phyloP scores from a whole-genome alignment of 2,797 vertebrate genomes.

The Garrulus glandarius region DNA sequence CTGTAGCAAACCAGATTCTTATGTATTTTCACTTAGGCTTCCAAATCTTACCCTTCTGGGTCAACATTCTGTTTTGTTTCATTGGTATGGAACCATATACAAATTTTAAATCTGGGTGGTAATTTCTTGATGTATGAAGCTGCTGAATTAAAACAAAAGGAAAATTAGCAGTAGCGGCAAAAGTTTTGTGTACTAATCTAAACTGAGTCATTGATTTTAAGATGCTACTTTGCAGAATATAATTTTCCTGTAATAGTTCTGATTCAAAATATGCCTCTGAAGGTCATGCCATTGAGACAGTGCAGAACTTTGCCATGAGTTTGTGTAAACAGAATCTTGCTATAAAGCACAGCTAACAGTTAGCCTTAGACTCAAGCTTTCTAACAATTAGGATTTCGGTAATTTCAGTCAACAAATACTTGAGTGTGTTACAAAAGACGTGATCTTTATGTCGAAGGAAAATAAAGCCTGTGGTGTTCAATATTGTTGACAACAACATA shows the following conservation, averaged over 20 bases:
- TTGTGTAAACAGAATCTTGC: neutral
- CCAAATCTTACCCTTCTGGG: neutral
- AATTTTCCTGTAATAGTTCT: neutral
- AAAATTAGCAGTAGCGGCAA: neutral
- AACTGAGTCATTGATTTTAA: neutral
- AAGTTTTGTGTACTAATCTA: neutral
- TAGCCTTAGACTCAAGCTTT: neutral
- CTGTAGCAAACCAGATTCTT: neutral
- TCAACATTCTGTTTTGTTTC: neutral
- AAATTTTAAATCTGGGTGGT: neutral
- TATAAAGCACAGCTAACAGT: neutral
- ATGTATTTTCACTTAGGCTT: fast-evolving
- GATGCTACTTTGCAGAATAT: neutral
- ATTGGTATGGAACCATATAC: neutral
- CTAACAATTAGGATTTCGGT: neutral
- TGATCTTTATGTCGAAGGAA: neutral
- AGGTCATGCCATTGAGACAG: neutral
- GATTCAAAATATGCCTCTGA: neutral
- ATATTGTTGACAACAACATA: neutral
- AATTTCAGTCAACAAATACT: neutral
- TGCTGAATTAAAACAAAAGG: neutral
- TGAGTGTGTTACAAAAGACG: neutral
- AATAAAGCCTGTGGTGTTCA: neutral
- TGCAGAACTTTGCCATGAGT: neutral
- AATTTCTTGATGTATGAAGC: neutral